These are phyloP conservation scores for Sisor rabdophorus DNA, from an alignment of 2,113 vertebrate genomes.

Conservation along the genomic window DNA sequence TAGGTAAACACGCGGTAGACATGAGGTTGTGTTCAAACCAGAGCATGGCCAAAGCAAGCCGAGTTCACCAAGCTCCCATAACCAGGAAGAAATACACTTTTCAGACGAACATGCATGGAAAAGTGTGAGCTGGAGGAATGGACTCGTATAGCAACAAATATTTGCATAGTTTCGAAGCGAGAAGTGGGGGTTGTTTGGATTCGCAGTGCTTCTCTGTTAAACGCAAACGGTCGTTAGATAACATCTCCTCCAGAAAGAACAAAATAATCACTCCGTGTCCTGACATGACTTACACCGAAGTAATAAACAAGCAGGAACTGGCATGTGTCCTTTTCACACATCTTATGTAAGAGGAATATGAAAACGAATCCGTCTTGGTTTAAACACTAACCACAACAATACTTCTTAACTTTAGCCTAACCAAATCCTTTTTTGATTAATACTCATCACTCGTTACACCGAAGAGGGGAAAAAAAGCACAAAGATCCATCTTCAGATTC, in stretches of 20 bases:
- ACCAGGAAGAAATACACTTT: slow-evolving; percentile 53
- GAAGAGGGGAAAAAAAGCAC: background rate
- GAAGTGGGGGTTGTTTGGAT: slow-evolving; percentile 19
- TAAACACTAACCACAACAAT: slow-evolving; percentile 27
- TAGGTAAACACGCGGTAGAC: slow-evolving; percentile 64
- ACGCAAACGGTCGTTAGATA: slow-evolving; percentile 20
- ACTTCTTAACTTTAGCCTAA: slow-evolving; percentile 33
- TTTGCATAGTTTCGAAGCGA: slow-evolving; percentile 52
- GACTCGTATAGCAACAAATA: slow-evolving; percentile 52
- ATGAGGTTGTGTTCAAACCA: slow-evolving; percentile 58
- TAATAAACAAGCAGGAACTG: slow-evolving; percentile 39
- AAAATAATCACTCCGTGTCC: slow-evolving; percentile 37
- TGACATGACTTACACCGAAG: slow-evolving; percentile 55
- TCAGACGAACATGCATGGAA: slow-evolving; percentile 61
- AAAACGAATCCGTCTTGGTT: slow-evolving; percentile 18
- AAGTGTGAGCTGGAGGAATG: slow-evolving; percentile 55
- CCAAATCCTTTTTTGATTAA: slow-evolving; percentile 64
- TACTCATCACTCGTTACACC: slow-evolving; percentile 55
- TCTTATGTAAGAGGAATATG: slow-evolving; percentile 5
- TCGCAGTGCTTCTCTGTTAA: slow-evolving; percentile 18
- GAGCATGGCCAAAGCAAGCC: slow-evolving; percentile 51
- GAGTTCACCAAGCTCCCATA: slow-evolving; percentile 49
- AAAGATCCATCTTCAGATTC: slow-evolving; percentile 36
- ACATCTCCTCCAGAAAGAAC: background rate
- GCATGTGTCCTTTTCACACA: slow-evolving; percentile 11